Base-by-base conservation (phyloP, 2,797 vertebrate genomes). In the Pantherophis vulpinus region DNA sequence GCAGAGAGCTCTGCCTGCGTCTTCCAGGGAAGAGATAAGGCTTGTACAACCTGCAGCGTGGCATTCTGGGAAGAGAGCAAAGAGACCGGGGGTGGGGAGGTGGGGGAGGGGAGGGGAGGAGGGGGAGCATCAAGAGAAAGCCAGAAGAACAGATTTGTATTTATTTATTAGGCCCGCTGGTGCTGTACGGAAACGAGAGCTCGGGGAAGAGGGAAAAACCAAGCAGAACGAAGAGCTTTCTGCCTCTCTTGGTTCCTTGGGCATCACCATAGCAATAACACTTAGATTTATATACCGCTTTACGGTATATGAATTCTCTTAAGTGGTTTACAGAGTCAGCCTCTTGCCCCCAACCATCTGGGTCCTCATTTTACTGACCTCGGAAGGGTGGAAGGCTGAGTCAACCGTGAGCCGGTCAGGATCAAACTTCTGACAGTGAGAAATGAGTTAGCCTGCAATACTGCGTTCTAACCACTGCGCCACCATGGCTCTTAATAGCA, bases 1-100 rank as follows among this genome's bases (percentile, higher is more conserved):
- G 96, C 95, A 96, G 96, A 96, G 95, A 95, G 94, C 95, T 94
- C 95, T 93, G 96, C 94, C 95, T 92, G 95, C 94, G 93, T 96
- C 89, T 94, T 96, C 90, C 93, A 95, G 93, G 16, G 29, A 37
- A 61, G 95, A 96, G 96, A 42, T 18, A 95, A 96, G 96, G 94
- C 94, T 97, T 94, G 95, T 96, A 94, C 90, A 0, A 96, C 94
- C 1, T 37, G 94, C 95, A 93, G 94, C 91, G 94, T 92, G 95
- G 95, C 0, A 10, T 92, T 94, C 88, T 14, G 91, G 94, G 92
- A n/a, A 4, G 79, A 11, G 70, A 94, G 94, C 93, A 79, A 94
- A 95, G 18, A 0, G 0, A 83, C 90, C 87, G 23, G 93, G 14
- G 14, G 7, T 37, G n/a, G 18, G 47, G 91, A 86, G 25, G 1